Evolutionary conservation across 2,888 invertebrate genomes (phyloP).

Genomic region (Drosophila demipolita): DNA sequence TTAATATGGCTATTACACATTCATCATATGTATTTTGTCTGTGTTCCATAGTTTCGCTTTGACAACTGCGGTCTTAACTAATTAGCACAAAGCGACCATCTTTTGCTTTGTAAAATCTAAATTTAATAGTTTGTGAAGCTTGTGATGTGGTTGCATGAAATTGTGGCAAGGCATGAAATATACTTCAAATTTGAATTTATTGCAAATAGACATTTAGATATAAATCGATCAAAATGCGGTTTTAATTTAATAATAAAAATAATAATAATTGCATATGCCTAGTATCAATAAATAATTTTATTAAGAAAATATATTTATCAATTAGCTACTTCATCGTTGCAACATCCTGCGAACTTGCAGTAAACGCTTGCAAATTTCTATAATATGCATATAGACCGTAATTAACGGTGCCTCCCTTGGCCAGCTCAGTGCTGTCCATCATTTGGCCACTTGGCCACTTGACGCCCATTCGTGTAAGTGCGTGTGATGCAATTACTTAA

Average conservation of each 20-base stretch:
- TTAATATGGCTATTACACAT: constrained; percentile 56
- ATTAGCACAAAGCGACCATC: constrained; percentile 12
- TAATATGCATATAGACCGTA: constrained; percentile 2
- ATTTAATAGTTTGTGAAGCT: not conserved
- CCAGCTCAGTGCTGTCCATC: constrained; percentile 31
- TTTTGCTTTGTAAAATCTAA: not conserved
- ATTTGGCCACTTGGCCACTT: constrained; percentile 57
- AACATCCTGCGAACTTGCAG: not conserved
- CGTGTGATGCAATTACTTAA: constrained; percentile 73
- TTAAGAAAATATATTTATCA: not conserved
- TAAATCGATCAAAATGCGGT: not conserved
- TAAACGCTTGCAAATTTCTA: not conserved
- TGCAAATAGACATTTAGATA: not conserved
- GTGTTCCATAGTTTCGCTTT: not conserved
- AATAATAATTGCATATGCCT: not conserved
- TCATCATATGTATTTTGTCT: not conserved
- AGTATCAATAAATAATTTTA: not conserved
- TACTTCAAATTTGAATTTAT: no score
- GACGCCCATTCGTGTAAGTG: constrained; percentile 51
- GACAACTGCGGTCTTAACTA: constrained; percentile 5
- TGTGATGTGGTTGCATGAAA: not conserved
- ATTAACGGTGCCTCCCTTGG: constrained; percentile 23
- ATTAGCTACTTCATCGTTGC: not conserved
- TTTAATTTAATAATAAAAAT: not conserved
- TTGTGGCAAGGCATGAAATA: not conserved